These are phyloP conservation scores for Cheilosia soror DNA, from an alignment of 2,888 invertebrate species.

Conservation along the genomic window DNA sequence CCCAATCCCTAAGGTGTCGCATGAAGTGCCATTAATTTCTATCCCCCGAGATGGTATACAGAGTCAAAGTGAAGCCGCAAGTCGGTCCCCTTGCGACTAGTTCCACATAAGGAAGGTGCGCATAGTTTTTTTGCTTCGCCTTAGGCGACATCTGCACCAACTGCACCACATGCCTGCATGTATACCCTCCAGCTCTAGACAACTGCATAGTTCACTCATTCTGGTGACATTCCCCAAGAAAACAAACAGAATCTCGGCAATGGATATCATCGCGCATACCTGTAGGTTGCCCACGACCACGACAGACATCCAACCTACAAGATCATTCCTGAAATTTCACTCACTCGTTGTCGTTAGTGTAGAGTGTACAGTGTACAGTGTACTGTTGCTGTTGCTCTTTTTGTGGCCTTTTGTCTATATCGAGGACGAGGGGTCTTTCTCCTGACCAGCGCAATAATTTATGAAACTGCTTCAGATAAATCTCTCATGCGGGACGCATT, in stretches of 20 bases:
- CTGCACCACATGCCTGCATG: constrained; percentile 14
- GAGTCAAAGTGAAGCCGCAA: constrained; percentile 59
- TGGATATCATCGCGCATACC: constrained; percentile 34
- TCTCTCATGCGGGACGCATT: constrained; percentile 40
- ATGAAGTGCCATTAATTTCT: constrained; percentile 65
- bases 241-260: constrained; percentile 29
- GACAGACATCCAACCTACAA: constrained; percentile 38
- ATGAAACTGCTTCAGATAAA: constrained; percentile 63
- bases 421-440: not conserved
- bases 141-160: constrained; percentile 47
- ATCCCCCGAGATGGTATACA: constrained; percentile 30
- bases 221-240: constrained; percentile 43
- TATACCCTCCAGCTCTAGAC: not conserved
- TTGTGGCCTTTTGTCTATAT: constrained; percentile 58
- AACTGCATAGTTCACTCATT: constrained; percentile 50
- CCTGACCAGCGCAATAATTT: constrained; percentile 43
- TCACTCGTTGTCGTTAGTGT: constrained; percentile 33
- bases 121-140: constrained; percentile 27
- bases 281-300: constrained; percentile 19
- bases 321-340: constrained; percentile 53
- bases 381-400: constrained; percentile 20
- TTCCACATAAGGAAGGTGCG: constrained; percentile 29
- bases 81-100: constrained; percentile 19
- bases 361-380: not conserved
- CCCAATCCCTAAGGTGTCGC: constrained; percentile 58